phyloP scores from a whole-genome alignment of 1,140 invertebrate species.

The Lepidurus couesii region DNA sequence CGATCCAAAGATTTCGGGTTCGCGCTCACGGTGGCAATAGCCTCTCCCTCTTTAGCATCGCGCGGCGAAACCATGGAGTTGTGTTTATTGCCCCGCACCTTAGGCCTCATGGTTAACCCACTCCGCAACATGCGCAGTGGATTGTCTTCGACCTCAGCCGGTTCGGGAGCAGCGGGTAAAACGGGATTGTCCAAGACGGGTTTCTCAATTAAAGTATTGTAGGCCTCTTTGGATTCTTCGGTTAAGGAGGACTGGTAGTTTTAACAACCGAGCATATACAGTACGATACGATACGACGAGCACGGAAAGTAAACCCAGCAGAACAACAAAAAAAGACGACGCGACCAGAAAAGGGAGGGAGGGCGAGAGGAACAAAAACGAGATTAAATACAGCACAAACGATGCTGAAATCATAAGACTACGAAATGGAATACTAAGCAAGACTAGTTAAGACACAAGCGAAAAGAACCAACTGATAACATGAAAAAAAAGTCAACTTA shows the following conservation, averaged over 20 bases:
- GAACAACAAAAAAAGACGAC: not conserved
- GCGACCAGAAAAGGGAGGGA: not conserved
- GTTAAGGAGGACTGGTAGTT: slow-evolving; percentile 47
- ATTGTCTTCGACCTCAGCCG: slow-evolving; percentile 52
- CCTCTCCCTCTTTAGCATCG: slow-evolving; percentile 36
- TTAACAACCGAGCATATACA: slow-evolving; percentile 20
- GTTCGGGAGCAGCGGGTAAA: slow-evolving; percentile 28
- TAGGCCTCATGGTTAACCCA: slow-evolving; percentile 53
- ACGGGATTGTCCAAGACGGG: slow-evolving; percentile 41
- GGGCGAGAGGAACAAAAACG: not conserved
- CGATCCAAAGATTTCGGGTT: slow-evolving; percentile 38
- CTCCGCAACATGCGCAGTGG: slow-evolving; percentile 66
- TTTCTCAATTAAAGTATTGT: slow-evolving; percentile 81
- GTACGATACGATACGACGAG: slow-evolving; percentile 11
- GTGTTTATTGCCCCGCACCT: slow-evolving; percentile 54
- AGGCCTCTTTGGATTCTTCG: slow-evolving; percentile 72
- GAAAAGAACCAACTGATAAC: not conserved
- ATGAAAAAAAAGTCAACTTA: not conserved
- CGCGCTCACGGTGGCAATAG: slow-evolving; percentile 37
- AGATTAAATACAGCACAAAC: slow-evolving; percentile 11
- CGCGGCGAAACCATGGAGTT: slow-evolving; percentile 38
- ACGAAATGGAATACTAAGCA: not conserved
- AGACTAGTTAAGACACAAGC: slow-evolving; percentile 36
- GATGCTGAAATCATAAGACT: slow-evolving; percentile 12
- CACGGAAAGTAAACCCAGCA: not conserved